phyloP scores from a whole-genome alignment of 2,113 vertebrate genomes.

The Proterorhinus semilunaris region DNA sequence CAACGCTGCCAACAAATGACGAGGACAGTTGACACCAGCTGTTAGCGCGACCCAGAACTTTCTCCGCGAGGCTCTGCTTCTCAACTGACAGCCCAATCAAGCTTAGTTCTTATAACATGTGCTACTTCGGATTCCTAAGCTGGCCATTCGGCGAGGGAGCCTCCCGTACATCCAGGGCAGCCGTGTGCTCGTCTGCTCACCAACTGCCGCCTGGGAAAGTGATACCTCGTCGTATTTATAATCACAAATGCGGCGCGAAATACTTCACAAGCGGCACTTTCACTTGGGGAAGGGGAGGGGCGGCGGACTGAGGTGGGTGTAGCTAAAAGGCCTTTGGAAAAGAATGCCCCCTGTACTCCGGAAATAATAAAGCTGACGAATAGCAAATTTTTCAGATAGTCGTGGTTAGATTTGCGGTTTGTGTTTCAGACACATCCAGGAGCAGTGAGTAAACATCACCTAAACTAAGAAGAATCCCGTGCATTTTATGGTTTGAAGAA shows the following conservation, averaged over 20 bases:
- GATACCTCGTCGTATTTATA: slow-evolving; percentile 59
- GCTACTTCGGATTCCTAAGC: slow-evolving; percentile 29
- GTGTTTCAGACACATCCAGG: no score
- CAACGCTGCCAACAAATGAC: not conserved
- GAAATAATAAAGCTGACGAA: no score
- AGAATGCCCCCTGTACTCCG: no score
- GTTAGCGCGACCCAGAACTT: not conserved
- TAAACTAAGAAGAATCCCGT: no score
- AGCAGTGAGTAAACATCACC: no score
- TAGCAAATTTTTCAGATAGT: no score
- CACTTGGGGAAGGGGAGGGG: slow-evolving; percentile 17
- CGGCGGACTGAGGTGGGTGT: not conserved
- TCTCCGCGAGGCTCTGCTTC: not conserved
- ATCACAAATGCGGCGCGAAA: slow-evolving; percentile 16
- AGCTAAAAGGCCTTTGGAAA: no score
- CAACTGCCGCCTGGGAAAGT: slow-evolving; percentile 57
- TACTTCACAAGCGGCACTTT: slow-evolving; percentile 39
- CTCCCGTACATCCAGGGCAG: slow-evolving; percentile 20
- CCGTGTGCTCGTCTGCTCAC: slow-evolving; percentile 41
- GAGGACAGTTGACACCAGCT: not conserved
- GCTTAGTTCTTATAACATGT: not conserved
- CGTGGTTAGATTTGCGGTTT: no score
- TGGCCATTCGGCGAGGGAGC: slow-evolving; percentile 14
- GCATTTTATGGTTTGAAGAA: no score
- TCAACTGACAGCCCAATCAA: not conserved